Percentiles rank a stretch among this genome's conserved stretches.
Conservation (phyloP, 92 coral and sea anemone species). For the Montipora capitata region DNA sequence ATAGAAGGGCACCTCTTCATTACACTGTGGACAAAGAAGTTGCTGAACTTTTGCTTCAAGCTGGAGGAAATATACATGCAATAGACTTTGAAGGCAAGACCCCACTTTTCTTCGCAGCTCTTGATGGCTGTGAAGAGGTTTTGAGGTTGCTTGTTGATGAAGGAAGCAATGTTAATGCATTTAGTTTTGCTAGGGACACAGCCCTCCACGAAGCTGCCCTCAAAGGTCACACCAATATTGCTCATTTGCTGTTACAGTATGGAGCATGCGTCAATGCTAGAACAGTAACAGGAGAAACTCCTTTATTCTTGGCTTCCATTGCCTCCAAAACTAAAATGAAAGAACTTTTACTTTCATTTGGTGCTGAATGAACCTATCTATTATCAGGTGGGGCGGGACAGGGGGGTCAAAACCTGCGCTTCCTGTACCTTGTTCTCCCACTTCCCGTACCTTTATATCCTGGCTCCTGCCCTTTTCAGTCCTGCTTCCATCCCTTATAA, state of each 20-base stretch:
- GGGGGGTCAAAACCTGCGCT: not conserved
- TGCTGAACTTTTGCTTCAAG: constrained; percentile 66
- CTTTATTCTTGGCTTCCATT: constrained; percentile 66
- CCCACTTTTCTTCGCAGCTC: constrained; percentile 78
- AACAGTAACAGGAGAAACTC: constrained; percentile 79
- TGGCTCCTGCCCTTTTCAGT: too few relatives aligned
- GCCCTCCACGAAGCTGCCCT: constrained; percentile 82
- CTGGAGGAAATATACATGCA: constrained; percentile 63
- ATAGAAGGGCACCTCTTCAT: constrained; percentile 77
- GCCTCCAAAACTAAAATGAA: constrained; percentile 71
- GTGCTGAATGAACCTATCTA: constrained; percentile 52
- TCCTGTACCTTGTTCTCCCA: too few relatives aligned
- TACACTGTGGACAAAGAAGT: constrained; percentile 62
- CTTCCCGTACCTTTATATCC: too few relatives aligned
- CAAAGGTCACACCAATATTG: constrained; percentile 70
- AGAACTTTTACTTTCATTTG: constrained; percentile 61
- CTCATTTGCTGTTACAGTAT: constrained; percentile 57
- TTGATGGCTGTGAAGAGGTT: constrained; percentile 70
- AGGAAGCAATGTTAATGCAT: constrained; percentile 56
- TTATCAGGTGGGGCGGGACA: not conserved
- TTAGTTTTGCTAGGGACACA: constrained; percentile 66
- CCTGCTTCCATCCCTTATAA: too few relatives aligned
- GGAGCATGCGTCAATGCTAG: constrained; percentile 73
- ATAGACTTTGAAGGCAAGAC: constrained; percentile 77
- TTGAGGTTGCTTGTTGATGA: constrained; percentile 65